Base-by-base conservation (phyloP, 2,113 vertebrate genomes). In the Neogobius melanostomus region DNA sequence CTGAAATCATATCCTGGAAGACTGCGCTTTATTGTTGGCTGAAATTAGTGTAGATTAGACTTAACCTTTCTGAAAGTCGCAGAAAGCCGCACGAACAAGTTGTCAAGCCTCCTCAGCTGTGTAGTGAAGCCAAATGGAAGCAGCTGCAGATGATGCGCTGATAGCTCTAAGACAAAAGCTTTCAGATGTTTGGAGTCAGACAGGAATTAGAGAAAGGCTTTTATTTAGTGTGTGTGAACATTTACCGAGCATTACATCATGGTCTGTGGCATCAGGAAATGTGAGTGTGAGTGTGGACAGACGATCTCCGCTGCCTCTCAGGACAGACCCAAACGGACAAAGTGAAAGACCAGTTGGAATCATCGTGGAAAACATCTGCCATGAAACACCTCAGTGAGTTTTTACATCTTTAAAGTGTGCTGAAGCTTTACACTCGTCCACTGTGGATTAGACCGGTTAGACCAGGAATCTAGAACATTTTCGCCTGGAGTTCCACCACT, bases 101-200 rank as follows among this genome's bases (percentile, higher is more conserved):
- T 11, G 3, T 72, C 70, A 64, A 81, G 63, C 59, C 10, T 69
- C 64, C 74, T 59, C 48, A 66, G 43, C n/a, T 63, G 68, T 76
- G 59, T 71, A 62, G 44, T 48, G 17, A 43, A 48, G 63, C 56
- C 47, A 78, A 87, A 64, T 72, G 47, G 68, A 86, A 80, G 63
- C 85, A 86, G 87, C 85, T 86, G 85, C 53, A 65, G 72, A 71
- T 69, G 5, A 68, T 6, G 56, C 49, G 59, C 3, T 70, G 82
- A 84, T 75, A 64, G 70, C 43, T 61, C 57, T 45, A 56, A 72
- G 78, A 66, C 48, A 36, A 51, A 61, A 16, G 46, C 64, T 63
- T 36, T 75, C 75, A 81, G 68, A 83, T 88, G 81, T 82, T 79
- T 64, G 56, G 43, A 17, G 49, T 83, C 71, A 78, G 68, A 62